phyloP scores from a whole-genome alignment of 2,888 invertebrate species.

The Carabus problematicus region DNA sequence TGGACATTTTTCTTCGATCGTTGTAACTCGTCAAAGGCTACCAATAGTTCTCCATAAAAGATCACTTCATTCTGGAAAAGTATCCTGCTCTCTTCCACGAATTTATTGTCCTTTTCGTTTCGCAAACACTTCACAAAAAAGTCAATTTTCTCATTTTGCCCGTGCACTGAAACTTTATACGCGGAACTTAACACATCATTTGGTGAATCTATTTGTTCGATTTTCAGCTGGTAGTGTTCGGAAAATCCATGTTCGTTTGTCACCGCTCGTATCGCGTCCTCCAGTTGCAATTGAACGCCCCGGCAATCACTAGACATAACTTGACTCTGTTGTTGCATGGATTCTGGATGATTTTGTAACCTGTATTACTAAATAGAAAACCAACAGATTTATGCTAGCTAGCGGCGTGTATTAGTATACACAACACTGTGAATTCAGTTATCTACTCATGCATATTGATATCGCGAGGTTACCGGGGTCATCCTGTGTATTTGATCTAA shows the following conservation, averaged over 20 bases:
- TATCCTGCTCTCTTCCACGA: conserved; percentile 21
- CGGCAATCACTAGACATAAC: conserved; percentile 1
- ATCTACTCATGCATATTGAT: conserved; percentile 16
- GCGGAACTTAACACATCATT: conserved; percentile 22
- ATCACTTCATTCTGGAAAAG: conserved; percentile 44
- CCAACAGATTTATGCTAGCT: background rate
- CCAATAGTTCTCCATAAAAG: conserved; percentile 42
- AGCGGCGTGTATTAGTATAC: background rate
- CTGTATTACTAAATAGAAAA: background rate
- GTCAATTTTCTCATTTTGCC: conserved; percentile 8
- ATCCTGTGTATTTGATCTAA: background rate
- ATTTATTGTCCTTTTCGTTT: conserved; percentile 18
- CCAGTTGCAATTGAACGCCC: conserved; percentile 8
- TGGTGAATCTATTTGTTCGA: conserved; percentile 8
- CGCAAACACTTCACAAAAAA: conserved; percentile 30
- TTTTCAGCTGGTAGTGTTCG: conserved; percentile 2
- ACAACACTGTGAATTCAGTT: background rate
- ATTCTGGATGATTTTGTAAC: conserved; percentile 6
- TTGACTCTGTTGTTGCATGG: background rate
- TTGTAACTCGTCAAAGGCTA: conserved; percentile 21
- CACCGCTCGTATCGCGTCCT: conserved; percentile 15
- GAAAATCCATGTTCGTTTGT: conserved; percentile 15
- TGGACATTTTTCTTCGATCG: conserved; percentile 2
- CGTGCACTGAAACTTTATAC: conserved; percentile 12
- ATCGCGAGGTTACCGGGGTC: background rate